Evolutionary conservation across 2,888 invertebrate genomes (phyloP), one percentile per base, ranked within the genome.

Genomic region (Hirtodrosophila histrioides): DNA sequence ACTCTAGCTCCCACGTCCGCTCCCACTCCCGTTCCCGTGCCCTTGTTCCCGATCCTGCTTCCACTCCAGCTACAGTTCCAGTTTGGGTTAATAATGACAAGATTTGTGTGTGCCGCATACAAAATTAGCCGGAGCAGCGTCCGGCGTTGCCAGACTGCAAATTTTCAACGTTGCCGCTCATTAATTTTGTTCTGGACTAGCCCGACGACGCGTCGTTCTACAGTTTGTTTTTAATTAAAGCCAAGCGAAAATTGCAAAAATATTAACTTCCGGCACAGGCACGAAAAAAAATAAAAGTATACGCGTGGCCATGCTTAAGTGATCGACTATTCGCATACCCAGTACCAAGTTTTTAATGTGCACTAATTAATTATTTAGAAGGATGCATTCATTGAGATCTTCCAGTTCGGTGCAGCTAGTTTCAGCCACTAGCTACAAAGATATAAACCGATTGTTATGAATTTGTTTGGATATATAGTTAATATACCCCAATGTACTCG

Each of bases 41-140:
- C n/a, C n/a, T n/a, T n/a, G n/a, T n/a, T n/a, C n/a, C n/a, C n/a
- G 24, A 40, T 17, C 9, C 53, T 23, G 23, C 23, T 46, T 12
- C 55, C 50, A 4, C 35, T 27, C 4, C 31, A 36, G 39, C 39
- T 33, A 7, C 49, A 23, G 24, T 27, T 37, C 36, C 27, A 36
- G 36, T 10, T 58, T 67, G 57, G 74, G 65, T 86, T 86, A 88
- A 78, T 88, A 82, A 88, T 83, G 86, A 66, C 83, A 68, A 86
- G 88, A 82, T 82, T 82, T 88, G 88, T 82, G 86, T 69, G 86
- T 49, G 73, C 57, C 65, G 82, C 88, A 82, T 82, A 75, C 83
- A 61, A 86, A 82, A 82, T 87, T 85, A 87, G 84, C 57, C 24
- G 27, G 48, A 23, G 31, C 51, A 50, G 45, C 40, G 43, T 40